phyloP scores from a whole-genome alignment of 1,140 invertebrate species.

The Chrysomallon squamiferum region DNA sequence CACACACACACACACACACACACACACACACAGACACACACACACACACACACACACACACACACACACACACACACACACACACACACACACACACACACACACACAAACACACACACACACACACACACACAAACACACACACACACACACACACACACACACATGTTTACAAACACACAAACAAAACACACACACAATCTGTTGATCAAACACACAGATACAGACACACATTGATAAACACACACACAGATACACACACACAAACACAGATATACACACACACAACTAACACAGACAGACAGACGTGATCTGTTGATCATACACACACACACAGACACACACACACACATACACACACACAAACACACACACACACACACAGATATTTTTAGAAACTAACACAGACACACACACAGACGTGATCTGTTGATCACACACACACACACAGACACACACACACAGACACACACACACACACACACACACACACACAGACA shows the following conservation, averaged over 20 bases:
- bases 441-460: too few species aligned
- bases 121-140: constrained; percentile 6
- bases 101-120: constrained; percentile 6
- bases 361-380: not conserved
- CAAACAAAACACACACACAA: not conserved
- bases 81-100: not conserved
- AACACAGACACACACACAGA: too few species aligned
- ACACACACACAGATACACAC: too few species aligned
- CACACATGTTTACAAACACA: not conserved
- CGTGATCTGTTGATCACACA: too few species aligned
- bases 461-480: too few species aligned
- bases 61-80: constrained; percentile 7
- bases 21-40: constrained; percentile 3
- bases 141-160: not conserved
- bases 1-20: not conserved
- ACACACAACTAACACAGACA: too few species aligned
- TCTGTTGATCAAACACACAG: not conserved
- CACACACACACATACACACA: constrained; percentile 7
- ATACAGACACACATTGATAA: too few species aligned
- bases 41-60: constrained; percentile 7
- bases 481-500: too few species aligned
- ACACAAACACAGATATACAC: too few species aligned
- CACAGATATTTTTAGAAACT: not conserved
- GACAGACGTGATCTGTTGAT: too few species aligned
- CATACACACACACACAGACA: not conserved